Evolutionary conservation across 2,113 vertebrate species (phyloP).

Genomic region (Xenopus tropicalis): DNA sequence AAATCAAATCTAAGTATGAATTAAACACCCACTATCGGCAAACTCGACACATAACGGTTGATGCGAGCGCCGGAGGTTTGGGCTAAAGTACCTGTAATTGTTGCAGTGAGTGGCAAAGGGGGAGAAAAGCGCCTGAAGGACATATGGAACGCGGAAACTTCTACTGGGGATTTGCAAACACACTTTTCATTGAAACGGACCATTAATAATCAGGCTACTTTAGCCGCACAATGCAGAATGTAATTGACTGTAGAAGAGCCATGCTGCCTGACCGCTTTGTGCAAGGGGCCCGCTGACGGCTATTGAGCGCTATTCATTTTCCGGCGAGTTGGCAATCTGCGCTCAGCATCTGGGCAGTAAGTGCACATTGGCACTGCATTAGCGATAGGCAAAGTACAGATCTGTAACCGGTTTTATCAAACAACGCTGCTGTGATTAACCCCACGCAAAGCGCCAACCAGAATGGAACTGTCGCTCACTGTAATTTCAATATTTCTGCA

Average conservation of each 20-base stretch:
- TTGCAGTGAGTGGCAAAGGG: neutral
- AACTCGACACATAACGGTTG: neutral
- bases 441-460: too few species aligned
- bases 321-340: neutral
- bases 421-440: too few species aligned
- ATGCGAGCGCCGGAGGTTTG: neutral
- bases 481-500: too few species aligned
- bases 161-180: neutral
- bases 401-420: too few species aligned
- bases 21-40: neutral
- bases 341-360: neutral
- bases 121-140: conserved; percentile 14
- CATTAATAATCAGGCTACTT: conserved; percentile 18
- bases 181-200: conserved; percentile 13
- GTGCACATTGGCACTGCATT: neutral
- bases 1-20: neutral
- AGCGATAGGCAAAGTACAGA: neutral
- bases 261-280: neutral
- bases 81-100: conserved; percentile 30
- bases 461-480: too few species aligned
- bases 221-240: conserved; percentile 2
- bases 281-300: neutral
- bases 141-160: neutral
- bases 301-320: neutral
- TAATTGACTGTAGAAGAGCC: conserved; percentile 4